Evolutionary conservation across 2,113 vertebrate species (phyloP), one percentile per base, ranked within the genome.

Genomic region (Corythoichthys intestinalis): DNA sequence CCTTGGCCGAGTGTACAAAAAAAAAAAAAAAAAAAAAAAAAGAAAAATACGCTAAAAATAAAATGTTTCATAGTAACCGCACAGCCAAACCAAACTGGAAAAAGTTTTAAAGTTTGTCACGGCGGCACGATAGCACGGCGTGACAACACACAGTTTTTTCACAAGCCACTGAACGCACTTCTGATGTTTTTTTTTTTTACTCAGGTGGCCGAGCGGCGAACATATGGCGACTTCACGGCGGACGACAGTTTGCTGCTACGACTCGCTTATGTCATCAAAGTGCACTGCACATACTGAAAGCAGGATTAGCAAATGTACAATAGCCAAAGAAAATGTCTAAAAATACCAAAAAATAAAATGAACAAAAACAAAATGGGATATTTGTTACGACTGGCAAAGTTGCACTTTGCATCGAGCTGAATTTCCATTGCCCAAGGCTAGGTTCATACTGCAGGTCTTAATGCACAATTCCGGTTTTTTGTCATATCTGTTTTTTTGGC

Each of bases 81-180:
- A 15, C 6, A 6, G 10, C 47, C 48, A 52, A 52, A 53, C 2
- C 48, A 39, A 66, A 53, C 49, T 50, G n/a, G 69, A 14, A 64
- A 76, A 86, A 81, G 66, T 85, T 83, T n/a, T 8, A 69, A 80
- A 86, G 75, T 83, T 80, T 78, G 62, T 66, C 38, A 4, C 9
- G 13, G 13, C 2, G 7, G 28, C 79, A 78, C 59, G 37, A 6
- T 14, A 70, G 80, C 61, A 39, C 58, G 72, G 76, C 4, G 61
- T 44, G 74, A 66, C n/a, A 46, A 74, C 65, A 66, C 58, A 63
- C 15, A 50, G 4, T 49, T n/a, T 73, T 79, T 65, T 35, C 73
- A 53, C 62, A 20, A 53, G 46, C 2, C 66, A 72, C 47, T 69
- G 74, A 86, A 48, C 6, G 13, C 0, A 10, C 52, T 75, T 86